These are phyloP conservation scores for Pollicipes pollicipes DNA, from an alignment of 1,140 invertebrate genomes.

Conservation along the genomic window DNA sequence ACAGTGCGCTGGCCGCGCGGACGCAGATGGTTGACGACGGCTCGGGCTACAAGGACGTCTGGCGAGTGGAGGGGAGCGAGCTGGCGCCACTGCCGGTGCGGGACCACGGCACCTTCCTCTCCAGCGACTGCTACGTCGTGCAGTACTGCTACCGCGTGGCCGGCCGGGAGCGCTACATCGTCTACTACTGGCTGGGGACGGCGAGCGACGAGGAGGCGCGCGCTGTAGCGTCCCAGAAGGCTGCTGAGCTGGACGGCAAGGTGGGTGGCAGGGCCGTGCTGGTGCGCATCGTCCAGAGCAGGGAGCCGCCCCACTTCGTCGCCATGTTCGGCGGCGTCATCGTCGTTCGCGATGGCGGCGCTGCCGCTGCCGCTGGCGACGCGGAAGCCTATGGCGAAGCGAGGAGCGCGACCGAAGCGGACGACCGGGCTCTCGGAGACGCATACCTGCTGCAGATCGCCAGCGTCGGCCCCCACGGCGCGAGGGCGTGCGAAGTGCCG, in stretches of 20 bases:
- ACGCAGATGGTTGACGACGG: conserved; percentile 80
- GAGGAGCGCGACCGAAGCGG: too few species aligned
- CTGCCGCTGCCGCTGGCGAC: too few species aligned
- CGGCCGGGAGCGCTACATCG: conserved; percentile 35
- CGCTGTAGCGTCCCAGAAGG: conserved; percentile 40
- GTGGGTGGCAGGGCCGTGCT: conserved; percentile 38
- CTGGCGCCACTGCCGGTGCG: conserved; percentile 41
- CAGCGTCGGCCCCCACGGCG: conserved; percentile 48
- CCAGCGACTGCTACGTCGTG: conserved; percentile 68
- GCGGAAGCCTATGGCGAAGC: too few species aligned
- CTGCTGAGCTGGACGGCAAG: conserved; percentile 43
- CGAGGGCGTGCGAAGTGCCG: conserved; percentile 46
- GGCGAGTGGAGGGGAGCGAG: conserved; percentile 35
- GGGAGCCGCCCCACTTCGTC: conserved; percentile 75
- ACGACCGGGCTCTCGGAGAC: conserved; percentile 6
- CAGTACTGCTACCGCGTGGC: conserved; percentile 52
- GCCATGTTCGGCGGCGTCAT: conserved; percentile 75
- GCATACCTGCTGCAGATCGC: conserved; percentile 58
- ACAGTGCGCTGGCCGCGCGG: conserved; percentile 43
- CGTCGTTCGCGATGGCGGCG: conserved; percentile 42
- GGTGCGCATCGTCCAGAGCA: conserved; percentile 63
- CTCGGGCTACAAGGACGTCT: conserved; percentile 54
- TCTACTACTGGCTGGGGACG: conserved; percentile 48
- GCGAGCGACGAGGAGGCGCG: conserved; percentile 44
- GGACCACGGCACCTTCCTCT: conserved; percentile 58